A percentile compares a stretch with the other conserved stretches of the same genome.
These are phyloP conservation scores for Chloebia gouldiae DNA, from an alignment of 2,113 vertebrate species.

Conservation along the genomic window DNA sequence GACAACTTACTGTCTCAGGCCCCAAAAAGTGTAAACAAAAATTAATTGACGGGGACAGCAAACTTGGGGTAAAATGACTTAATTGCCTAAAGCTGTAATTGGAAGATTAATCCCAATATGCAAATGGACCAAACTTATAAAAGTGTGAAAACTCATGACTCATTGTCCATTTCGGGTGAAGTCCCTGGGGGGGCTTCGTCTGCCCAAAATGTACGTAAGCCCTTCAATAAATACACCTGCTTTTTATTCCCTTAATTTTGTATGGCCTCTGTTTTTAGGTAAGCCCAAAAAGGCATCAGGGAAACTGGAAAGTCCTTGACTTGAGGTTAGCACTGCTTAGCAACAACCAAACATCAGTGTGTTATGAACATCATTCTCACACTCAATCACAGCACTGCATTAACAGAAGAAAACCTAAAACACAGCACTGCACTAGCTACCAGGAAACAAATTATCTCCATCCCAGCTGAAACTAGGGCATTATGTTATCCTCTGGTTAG, in stretches of 20 bases:
- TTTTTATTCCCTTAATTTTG: neutral
- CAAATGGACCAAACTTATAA: neutral
- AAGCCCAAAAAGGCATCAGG: neutral
- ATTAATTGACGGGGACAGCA: too few relatives aligned
- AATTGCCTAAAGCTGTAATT: neutral
- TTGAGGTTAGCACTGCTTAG: neutral
- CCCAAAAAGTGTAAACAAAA: neutral
- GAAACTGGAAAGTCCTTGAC: neutral
- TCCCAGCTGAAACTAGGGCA: neutral
- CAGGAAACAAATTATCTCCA: neutral
- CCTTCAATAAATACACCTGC: neutral
- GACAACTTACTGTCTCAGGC: neutral
- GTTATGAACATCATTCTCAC: neutral
- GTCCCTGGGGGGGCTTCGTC: neutral
- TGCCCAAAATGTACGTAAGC: neutral
- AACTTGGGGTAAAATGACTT: neutral
- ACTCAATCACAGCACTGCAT: neutral
- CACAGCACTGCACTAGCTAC: neutral
- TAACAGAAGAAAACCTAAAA: too few relatives aligned
- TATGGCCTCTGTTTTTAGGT: neutral
- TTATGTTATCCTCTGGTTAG: neutral
- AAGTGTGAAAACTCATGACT: neutral
- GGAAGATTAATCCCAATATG: neutral
- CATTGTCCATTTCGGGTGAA: neutral
- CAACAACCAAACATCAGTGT: neutral